A percentile compares a stretch with the other conserved stretches of the same genome.
These are phyloP conservation scores for Epinephelus awoara DNA, from an alignment of 2,797 vertebrate genomes.

Conservation along the genomic window DNA sequence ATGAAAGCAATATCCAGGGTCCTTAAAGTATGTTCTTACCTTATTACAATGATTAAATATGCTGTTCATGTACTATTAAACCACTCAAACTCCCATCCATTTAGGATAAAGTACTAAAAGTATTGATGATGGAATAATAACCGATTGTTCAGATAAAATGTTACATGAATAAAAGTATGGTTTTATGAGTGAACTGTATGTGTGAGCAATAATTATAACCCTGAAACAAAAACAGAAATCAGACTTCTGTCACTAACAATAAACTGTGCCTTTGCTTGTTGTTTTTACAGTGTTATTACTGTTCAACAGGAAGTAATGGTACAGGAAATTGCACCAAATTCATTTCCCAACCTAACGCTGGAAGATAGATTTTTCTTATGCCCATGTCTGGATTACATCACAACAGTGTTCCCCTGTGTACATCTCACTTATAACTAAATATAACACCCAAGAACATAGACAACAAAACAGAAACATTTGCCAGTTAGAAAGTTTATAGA, in stretches of 20 bases:
- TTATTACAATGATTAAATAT: background rate
- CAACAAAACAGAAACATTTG: background rate
- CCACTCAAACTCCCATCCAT: background rate
- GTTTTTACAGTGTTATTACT: conserved; percentile 2
- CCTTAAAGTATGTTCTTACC: background rate
- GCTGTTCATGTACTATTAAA: background rate
- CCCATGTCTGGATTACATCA: background rate
- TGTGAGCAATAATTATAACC: too few species aligned
- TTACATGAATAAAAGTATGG: background rate
- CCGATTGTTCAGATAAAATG: background rate
- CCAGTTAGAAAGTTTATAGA: conserved; percentile 24
- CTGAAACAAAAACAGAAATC: background rate
- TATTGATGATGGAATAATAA: background rate
- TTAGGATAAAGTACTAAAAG: background rate
- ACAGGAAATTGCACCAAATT: background rate
- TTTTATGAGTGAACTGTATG: background rate
- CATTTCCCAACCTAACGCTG: background rate
- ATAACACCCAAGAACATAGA: background rate
- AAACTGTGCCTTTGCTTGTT: background rate
- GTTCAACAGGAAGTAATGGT: conserved; percentile 2
- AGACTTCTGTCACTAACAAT: background rate
- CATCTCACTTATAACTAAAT: background rate
- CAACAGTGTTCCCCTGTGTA: background rate
- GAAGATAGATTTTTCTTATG: background rate
- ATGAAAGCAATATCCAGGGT: background rate